These are phyloP conservation scores for Pipra filicauda DNA, from an alignment of 2,113 vertebrate genomes.

Conservation along the genomic window DNA sequence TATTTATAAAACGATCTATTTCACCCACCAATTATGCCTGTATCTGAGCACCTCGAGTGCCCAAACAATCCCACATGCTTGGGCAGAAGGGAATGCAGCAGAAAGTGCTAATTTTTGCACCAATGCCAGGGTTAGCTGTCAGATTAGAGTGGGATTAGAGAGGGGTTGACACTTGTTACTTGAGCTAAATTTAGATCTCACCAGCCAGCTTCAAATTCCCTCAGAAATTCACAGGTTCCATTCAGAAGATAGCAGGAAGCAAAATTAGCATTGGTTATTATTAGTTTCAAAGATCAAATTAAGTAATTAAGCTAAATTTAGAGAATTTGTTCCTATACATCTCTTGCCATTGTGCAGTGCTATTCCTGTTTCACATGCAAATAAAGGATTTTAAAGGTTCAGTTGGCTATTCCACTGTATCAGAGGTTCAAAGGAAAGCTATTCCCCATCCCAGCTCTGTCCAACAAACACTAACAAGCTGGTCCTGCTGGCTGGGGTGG, in stretches of 20 bases:
- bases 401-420: neutral
- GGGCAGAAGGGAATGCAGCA: neutral
- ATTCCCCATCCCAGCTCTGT: neutral
- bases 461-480: fast-evolving
- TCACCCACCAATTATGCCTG: neutral
- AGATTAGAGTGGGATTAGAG: neutral
- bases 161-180: neutral
- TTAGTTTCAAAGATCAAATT: conserved; percentile 10
- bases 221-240: conserved; percentile 17
- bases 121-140: neutral
- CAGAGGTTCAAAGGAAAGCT: neutral
- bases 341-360: neutral
- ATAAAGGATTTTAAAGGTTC: neutral
- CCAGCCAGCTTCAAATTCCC: neutral
- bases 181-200: conserved; percentile 11
- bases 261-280: neutral
- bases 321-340: neutral
- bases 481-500: neutral
- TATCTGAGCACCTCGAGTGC: neutral
- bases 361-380: neutral
- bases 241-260: conserved; percentile 14
- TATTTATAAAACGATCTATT: neutral
- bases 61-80: neutral
- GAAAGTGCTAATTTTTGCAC: neutral
- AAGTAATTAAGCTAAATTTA: conserved; percentile 16